Percentiles rank a stretch among this genome's conserved stretches.
These are phyloP conservation scores for Lutjanus erythropterus DNA, from an alignment of 2,113 vertebrate species.

Conservation along the genomic window DNA sequence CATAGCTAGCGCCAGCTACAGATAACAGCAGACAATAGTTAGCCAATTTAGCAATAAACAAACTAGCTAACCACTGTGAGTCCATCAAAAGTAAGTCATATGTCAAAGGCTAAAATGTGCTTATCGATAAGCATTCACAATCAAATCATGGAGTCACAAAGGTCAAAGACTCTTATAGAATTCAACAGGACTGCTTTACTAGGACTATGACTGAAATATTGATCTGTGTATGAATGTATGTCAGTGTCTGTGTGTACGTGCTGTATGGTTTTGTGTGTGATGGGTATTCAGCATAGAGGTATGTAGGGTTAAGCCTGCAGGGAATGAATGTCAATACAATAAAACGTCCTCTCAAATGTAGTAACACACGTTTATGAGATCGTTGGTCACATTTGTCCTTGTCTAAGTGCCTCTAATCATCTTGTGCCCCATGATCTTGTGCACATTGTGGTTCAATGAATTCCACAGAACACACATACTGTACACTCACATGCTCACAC, in stretches of 20 bases:
- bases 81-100: not conserved
- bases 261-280: too few species aligned
- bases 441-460: not conserved
- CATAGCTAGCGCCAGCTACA: too few species aligned
- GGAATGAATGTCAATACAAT: not conserved
- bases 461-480: not conserved
- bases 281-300: not conserved
- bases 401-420: slow-evolving; percentile 14
- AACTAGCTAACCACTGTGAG: too few species aligned
- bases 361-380: not conserved
- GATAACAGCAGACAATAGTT: too few species aligned
- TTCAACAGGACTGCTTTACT: not conserved
- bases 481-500: not conserved
- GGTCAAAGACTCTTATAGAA: not conserved
- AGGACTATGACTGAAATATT: not conserved
- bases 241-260: not conserved
- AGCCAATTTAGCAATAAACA: too few species aligned
- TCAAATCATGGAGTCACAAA: not conserved
- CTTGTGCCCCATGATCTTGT: not conserved
- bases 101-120: not conserved
- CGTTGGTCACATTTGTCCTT: not conserved
- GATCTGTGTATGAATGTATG: not conserved
- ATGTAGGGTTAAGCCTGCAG: not conserved
- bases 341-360: not conserved
- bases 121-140: not conserved